A percentile compares a stretch with the other conserved stretches of the same genome.
These are phyloP conservation scores for Pseudopleuronectes americanus DNA, from an alignment of 2,797 vertebrate genomes.

Conservation along the genomic window DNA sequence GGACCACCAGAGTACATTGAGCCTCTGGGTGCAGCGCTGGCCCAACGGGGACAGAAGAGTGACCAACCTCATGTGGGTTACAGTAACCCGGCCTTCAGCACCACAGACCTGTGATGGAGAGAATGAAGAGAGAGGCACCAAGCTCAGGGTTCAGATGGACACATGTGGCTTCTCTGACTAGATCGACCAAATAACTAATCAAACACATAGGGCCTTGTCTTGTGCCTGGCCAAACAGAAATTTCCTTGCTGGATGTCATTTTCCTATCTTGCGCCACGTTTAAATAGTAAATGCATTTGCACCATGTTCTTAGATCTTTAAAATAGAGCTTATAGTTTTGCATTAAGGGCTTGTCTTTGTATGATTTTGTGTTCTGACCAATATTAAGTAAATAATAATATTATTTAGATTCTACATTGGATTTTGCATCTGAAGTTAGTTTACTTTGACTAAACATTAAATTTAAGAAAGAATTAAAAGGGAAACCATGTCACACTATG, in stretches of 20 bases:
- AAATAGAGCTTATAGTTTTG: background rate
- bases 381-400: no score
- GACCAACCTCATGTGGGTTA: conserved; percentile 12
- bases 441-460: no score
- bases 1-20: conserved; percentile 70
- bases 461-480: no score
- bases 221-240: background rate
- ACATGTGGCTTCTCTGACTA: conserved; percentile 22
- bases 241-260: background rate
- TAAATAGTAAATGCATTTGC: background rate
- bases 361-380: background rate
- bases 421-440: no score
- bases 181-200: conserved; percentile 35
- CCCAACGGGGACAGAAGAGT: conserved; percentile 57
- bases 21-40: conserved; percentile 83
- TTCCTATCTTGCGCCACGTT: background rate
- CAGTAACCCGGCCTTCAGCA: conserved; percentile 82
- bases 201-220: background rate
- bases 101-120: conserved; percentile 85
- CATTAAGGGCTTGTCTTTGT: background rate
- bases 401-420: background rate
- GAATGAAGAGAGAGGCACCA: background rate
- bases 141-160: conserved; percentile 8
- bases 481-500: background rate
- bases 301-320: background rate